Evolutionary conservation across 2,797 vertebrate genomes (phyloP).

Genomic region (Malacoctenus gilli): DNA sequence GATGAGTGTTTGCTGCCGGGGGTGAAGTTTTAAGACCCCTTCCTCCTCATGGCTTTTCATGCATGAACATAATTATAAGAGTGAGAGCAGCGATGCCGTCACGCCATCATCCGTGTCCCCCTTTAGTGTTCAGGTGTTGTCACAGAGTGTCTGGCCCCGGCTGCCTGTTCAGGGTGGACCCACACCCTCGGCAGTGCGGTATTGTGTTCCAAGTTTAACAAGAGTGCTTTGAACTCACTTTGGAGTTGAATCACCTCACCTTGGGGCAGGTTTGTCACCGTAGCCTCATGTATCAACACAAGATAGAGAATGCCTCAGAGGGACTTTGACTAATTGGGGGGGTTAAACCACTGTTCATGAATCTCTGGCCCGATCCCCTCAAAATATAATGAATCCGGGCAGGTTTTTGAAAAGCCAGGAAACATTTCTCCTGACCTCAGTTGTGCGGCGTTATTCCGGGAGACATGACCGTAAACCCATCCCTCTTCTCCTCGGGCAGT

Average conservation of each 20-base stretch:
- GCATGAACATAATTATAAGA: slow-evolving; percentile 38
- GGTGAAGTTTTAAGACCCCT: no score
- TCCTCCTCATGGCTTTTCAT: slow-evolving; percentile 6
- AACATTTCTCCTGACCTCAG: slow-evolving; percentile 79
- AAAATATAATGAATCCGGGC: slow-evolving; percentile 82
- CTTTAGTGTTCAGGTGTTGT: slow-evolving; percentile 61
- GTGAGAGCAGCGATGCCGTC: slow-evolving; percentile 50
- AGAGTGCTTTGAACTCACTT: slow-evolving; percentile 84
- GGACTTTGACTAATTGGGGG: slow-evolving; percentile 86
- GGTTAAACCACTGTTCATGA: slow-evolving; percentile 80
- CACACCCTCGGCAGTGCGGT: slow-evolving; percentile 65
- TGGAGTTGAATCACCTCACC: slow-evolving; percentile 78
- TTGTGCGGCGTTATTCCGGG: slow-evolving; percentile 75
- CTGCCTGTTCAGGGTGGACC: slow-evolving; percentile 60
- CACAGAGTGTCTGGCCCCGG: slow-evolving; percentile 44
- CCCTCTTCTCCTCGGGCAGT: slow-evolving; percentile 82
- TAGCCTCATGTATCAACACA: slow-evolving; percentile 82
- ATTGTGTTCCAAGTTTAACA: slow-evolving; percentile 83
- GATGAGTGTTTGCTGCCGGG: no score
- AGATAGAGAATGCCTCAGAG: slow-evolving; percentile 77
- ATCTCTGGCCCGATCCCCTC: slow-evolving; percentile 78
- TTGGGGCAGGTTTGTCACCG: slow-evolving; percentile 75
- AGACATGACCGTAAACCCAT: slow-evolving; percentile 83
- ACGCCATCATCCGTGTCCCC: slow-evolving; percentile 51
- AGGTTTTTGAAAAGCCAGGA: slow-evolving; percentile 79